A percentile compares a stretch with the other conserved stretches of the same genome.
phyloP scores from a whole-genome alignment of 2,113 vertebrate species.

The Indicator indicator region DNA sequence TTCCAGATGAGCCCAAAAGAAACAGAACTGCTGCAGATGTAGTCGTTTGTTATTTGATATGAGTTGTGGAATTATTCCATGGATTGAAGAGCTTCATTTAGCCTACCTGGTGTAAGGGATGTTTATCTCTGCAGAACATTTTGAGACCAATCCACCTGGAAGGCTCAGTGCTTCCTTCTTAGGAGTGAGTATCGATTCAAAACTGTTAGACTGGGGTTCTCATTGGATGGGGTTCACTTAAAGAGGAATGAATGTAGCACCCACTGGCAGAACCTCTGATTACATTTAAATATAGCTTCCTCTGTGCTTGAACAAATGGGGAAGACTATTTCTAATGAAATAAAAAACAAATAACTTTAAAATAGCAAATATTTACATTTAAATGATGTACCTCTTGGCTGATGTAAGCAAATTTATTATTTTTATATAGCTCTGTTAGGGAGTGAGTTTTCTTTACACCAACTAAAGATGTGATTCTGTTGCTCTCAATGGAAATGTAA shows the following conservation, averaged over 20 bases:
- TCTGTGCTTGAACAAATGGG: not conserved
- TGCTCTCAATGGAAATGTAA: constrained; percentile 86
- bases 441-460: constrained; percentile 79
- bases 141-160: not conserved
- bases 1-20: not conserved
- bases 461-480: constrained; percentile 79
- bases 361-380: constrained; percentile 72
- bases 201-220: not conserved
- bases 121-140: not conserved
- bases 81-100: not conserved
- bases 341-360: not conserved
- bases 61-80: not conserved
- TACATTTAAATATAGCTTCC: not conserved
- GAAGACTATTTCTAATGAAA: not conserved
- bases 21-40: not conserved
- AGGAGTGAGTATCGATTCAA: not conserved
- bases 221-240: not conserved
- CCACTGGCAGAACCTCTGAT: not conserved
- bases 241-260: not conserved
- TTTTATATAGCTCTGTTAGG: constrained; percentile 82
- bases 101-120: not conserved
- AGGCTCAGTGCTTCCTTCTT: not conserved
- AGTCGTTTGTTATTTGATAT: not conserved
- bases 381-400: constrained; percentile 84
- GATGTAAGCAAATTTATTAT: constrained; percentile 82